phyloP scores from a whole-genome alignment of 2,113 vertebrate species.

The Eurystomus gularis region DNA sequence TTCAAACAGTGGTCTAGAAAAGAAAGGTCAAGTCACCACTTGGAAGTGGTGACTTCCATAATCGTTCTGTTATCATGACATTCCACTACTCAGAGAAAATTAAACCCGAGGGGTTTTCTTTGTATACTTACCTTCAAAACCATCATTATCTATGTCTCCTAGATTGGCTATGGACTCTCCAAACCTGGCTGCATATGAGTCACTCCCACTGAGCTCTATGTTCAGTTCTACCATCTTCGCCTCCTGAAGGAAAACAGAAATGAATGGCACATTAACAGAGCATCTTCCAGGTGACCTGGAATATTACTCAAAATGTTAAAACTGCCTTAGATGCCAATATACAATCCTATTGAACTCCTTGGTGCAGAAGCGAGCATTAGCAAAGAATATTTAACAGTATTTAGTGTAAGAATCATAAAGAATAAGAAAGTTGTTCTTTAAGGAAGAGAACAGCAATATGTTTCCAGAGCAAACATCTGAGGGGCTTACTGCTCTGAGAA shows the following conservation, averaged over 20 bases:
- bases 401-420: not conserved
- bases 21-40: not conserved
- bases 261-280: not conserved
- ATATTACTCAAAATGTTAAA: not conserved
- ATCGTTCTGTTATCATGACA: not conserved
- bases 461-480: not conserved
- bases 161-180: slow-evolving; percentile 89
- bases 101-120: not conserved
- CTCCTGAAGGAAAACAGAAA: slow-evolving; percentile 64
- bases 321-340: not conserved
- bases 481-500: not conserved
- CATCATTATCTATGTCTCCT: slow-evolving; percentile 94
- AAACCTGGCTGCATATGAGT: slow-evolving; percentile 89
- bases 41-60: not conserved
- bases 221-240: slow-evolving; percentile 82
- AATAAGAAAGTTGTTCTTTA: not conserved
- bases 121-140: slow-evolving; percentile 84
- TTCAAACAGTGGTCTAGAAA: not conserved
- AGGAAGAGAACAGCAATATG: not conserved
- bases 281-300: not conserved
- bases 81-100: not conserved
- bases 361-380: not conserved
- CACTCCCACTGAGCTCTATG: slow-evolving; percentile 80
- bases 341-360: not conserved
- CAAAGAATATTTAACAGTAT: not conserved